Base-by-base conservation (phyloP, 2,797 vertebrate species). In the Miichthys miiuy region DNA sequence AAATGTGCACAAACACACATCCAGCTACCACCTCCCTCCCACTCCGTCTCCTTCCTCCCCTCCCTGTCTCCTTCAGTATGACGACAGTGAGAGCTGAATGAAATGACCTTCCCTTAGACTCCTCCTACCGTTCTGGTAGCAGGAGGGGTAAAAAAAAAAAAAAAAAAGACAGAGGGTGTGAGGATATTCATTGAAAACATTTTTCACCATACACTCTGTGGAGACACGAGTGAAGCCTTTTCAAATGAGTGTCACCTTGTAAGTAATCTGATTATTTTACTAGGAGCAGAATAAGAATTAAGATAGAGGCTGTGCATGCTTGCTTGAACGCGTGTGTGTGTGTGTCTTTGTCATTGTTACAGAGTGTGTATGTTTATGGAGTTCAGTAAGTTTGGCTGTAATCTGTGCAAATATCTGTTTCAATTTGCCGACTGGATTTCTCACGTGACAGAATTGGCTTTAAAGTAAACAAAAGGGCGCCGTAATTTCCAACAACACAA, bases 41-140 rank as follows among this genome's bases (percentile, higher is more conserved):
- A 27, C 64, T 65, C 76, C 11, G 11, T 71, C 78, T 68, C 68
- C 54, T 57, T 57, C 57, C 75, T 79, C 86, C 34, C 82, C 79
- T 79, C 77, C 74, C 82, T 25, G 68, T 86, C 85, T 88, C 78
- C 72, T 85, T 86, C 80, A 72, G 81, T 86, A 72, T 92, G 91
- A 93, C 84, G 89, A 80, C 91, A 93, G 85, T 63, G 23, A 81
- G 75, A 67, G 74, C 79, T 94, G 92, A 94, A 94, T 94, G 92
- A 93, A 92, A 87, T 91, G 92, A 93, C 87, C 90, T 93, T 93
- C 88, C 74, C 82, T 44, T 77, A 76, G 88, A 79, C 90, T 88
- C 91, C 88, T 82, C 93, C 91, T 85, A 81, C 89, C 9, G 48
- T 72, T 88, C 81, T 80, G 88, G 55, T 82, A 71, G 72, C 71